Base-by-base conservation (phyloP, 2,113 vertebrate genomes). In the Pagrus major region DNA sequence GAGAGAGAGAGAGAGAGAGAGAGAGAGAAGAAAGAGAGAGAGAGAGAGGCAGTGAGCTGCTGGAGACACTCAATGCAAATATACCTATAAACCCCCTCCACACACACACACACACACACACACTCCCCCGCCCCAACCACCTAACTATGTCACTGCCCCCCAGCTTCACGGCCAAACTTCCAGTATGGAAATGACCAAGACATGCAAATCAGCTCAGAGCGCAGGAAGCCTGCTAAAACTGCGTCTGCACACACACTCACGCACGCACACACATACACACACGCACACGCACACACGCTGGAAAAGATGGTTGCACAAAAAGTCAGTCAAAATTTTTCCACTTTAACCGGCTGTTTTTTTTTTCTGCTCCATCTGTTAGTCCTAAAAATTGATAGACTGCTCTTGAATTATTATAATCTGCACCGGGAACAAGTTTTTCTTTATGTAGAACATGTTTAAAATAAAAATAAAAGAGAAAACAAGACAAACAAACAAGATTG, bases 131-230 rank as follows among this genome's bases (percentile, higher is more conserved):
- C 29, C 4, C 2, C 83, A 86, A 44, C 91, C 90, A 76, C 74
- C 82, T 81, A 85, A 86, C 58, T 20, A 3, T 51, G 41, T 9
- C 75, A 39, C 69, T 68, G 37, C 63, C 42, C 87, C 88, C 87
- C 86, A 84, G 64, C 81, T 78, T 71, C 81, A 88, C 88, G 93
- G 93, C 91, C 94, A 93, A 96, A 95, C 95, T 96, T 94, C 94
- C 95, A 94, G 95, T 98, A 98, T 97, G 97, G 94, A 98, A 99
- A 99, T 98, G 93, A 97, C 81, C 87, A 88, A 91, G 92, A 84
- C 93, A 98, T 98, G 97, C 97, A 99, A 99, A 98, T 95, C 42
- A 61, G 21, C 86, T 70, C 39, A 79, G 95, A 79, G 87, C 89
- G 91, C 95, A 95, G 78, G 94, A 94, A 96, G 96, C 95, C 88